A percentile compares a stretch with the other conserved stretches of the same genome.
Conservation (phyloP, 1,140 invertebrate genomes). For the Hormaphis cornu region DNA sequence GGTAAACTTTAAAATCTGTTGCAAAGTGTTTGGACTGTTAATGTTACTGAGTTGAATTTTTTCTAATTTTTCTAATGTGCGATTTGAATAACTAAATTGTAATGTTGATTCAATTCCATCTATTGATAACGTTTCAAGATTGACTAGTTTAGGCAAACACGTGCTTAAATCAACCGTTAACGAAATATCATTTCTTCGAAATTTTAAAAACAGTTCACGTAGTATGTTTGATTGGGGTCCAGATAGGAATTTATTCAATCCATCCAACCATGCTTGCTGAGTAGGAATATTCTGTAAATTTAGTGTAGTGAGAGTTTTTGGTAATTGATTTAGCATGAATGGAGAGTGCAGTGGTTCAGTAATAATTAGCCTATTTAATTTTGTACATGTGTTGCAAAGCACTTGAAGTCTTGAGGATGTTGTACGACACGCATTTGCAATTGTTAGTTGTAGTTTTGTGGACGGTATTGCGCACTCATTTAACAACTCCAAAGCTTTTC, state of each 20-base stretch:
- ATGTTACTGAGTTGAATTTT: conserved; percentile 43
- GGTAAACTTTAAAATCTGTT: conserved; percentile 41
- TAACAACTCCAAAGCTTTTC: conserved; percentile 44
- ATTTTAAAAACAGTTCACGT: conserved; percentile 42
- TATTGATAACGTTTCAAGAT: conserved; percentile 41
- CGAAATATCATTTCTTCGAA: conserved; percentile 39
- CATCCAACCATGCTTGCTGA: conserved; percentile 42
- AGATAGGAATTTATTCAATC: conserved; percentile 43
- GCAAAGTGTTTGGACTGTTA: conserved; percentile 41
- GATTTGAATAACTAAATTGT: conserved; percentile 39
- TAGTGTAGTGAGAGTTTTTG: conserved; percentile 42
- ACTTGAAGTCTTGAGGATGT: conserved; percentile 42
- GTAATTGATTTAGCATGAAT: conserved; percentile 42
- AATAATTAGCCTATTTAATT: conserved; percentile 43
- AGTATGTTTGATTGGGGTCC: conserved; percentile 41
- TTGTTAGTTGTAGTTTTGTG: conserved; percentile 38
- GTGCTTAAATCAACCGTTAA: conserved; percentile 42
- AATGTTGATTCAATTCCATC: conserved; percentile 43
- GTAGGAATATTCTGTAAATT: conserved; percentile 43
- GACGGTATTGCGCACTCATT: conserved; percentile 35
- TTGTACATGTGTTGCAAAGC: conserved; percentile 43
- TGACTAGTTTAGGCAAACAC: conserved; percentile 42
- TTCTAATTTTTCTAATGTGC: conserved; percentile 39
- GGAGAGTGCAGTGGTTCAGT: conserved; percentile 45
- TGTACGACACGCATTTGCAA: conserved; percentile 42